phyloP scores from a whole-genome alignment of 2,113 vertebrate genomes.

The Lota lota region DNA sequence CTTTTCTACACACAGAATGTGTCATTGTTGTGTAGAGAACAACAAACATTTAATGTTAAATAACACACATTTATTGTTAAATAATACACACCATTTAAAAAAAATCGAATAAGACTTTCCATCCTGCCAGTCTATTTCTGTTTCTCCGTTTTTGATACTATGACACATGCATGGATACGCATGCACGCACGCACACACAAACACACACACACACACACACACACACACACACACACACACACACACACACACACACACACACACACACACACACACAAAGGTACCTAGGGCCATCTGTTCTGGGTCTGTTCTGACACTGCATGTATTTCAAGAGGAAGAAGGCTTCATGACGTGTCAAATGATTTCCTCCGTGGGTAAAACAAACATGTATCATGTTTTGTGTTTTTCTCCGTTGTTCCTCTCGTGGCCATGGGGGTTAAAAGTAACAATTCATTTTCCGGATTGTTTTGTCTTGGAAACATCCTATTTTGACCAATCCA shows the following conservation, averaged over 20 bases:
- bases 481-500: slow-evolving; percentile 35
- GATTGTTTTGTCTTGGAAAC: neutral
- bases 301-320: slow-evolving; percentile 59
- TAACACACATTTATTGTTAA: neutral
- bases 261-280: slow-evolving; percentile 22
- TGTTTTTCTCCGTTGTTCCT: slow-evolving; percentile 1
- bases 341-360: slow-evolving; percentile 52
- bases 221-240: slow-evolving; percentile 27
- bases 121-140: slow-evolving; percentile 18
- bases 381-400: neutral
- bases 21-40: neutral
- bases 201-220: slow-evolving; percentile 16
- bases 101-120: too few species aligned
- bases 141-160: slow-evolving; percentile 6
- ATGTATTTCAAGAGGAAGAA: slow-evolving; percentile 55
- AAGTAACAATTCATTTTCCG: slow-evolving; percentile 1
- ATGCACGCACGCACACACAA: slow-evolving; percentile 6
- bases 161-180: slow-evolving; percentile 22
- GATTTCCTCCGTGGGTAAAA: slow-evolving; percentile 22
- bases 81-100: neutral
- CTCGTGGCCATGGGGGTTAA: neutral
- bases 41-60: neutral
- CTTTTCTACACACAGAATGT: neutral
- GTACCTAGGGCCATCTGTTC: slow-evolving; percentile 64
- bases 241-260: slow-evolving; percentile 6